Percentiles rank a stretch among this genome's conserved stretches.
Conservation (phyloP, 2,888 invertebrate species). For the Xylota segnis region DNA sequence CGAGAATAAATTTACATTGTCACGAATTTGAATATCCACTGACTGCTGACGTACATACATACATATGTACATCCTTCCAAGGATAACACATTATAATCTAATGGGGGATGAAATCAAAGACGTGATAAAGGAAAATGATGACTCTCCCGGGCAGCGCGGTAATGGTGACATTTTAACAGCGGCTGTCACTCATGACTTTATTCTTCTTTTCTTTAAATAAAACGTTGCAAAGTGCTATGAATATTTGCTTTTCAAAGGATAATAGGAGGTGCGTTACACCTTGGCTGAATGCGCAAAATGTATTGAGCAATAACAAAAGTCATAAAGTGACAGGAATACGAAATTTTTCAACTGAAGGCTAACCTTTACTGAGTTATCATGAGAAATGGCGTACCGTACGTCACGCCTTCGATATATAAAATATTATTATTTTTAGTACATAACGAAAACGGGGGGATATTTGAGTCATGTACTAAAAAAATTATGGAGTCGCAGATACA, state of each 20-base stretch:
- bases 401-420: background rate
- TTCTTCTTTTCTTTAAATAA: background rate
- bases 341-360: background rate
- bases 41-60: slow-evolving; percentile 31
- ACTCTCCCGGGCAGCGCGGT: background rate
- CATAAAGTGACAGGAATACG: background rate
- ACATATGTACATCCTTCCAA: slow-evolving; percentile 2
- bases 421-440: too few relatives aligned
- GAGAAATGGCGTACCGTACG: background rate
- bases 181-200: background rate
- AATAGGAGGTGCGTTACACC: background rate
- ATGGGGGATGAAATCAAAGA: slow-evolving; percentile 39
- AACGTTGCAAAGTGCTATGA: background rate
- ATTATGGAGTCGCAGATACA: too few relatives aligned
- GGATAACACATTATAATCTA: slow-evolving; percentile 30
- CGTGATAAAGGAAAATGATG: slow-evolving; percentile 12
- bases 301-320: background rate
- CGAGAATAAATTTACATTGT: slow-evolving; percentile 28
- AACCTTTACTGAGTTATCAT: background rate
- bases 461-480: too few relatives aligned
- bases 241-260: background rate
- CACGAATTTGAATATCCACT: slow-evolving; percentile 35
- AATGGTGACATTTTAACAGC: background rate
- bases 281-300: background rate
- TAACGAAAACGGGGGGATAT: too few relatives aligned